Base-by-base conservation (phyloP, 2,888 invertebrate genomes). In the Scaptomyza cyrtandrae region DNA sequence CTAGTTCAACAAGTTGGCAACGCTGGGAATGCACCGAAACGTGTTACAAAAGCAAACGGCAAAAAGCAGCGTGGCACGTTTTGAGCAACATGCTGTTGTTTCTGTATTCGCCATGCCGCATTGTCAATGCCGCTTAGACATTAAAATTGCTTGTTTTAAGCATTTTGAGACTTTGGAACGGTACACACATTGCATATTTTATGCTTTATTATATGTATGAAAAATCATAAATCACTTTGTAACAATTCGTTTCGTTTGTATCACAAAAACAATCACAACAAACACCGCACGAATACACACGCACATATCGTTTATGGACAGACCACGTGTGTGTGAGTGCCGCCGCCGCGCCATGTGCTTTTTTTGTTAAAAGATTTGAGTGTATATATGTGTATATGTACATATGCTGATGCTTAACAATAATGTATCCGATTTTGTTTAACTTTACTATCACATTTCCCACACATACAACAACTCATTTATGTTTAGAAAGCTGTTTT, bases 291-390 rank as follows among this genome's bases (percentile, higher is more conserved):
- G 50, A 33, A 39, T 14, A 27, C 24, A 35, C 5, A 44, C 44
- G 33, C 19, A 48, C 46, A 61, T 56, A 60, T 35, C 33, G 43
- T 16, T 6, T 24, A 60, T 29, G 24, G 43, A 39, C 37, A 54
- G 19, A 77, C 67, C 89, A 88, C 82, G 87, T 88, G 89, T 75
- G 58, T 71, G 66, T 77, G 61, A 59, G 86, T 73, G 75, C 59
- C 75, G 89, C 74, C 75, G 73, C 73, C 73, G 75, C 67, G 67
- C 88, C 86, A 86, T 86, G 89, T 86, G 86, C 86, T 89, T 88
- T 84, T 70, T 75, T 54, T 54, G 55, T 67, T 44, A 67, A 64
- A 33, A 65, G 63, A 48, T 58, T 39, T 31, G 19, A 19, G 10
- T 41, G n/a, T 57, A 45, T 59, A 45, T 55, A 37, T 52, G 27